phyloP scores from a whole-genome alignment of 2,113 vertebrate genomes.

The Cololabis saira region DNA sequence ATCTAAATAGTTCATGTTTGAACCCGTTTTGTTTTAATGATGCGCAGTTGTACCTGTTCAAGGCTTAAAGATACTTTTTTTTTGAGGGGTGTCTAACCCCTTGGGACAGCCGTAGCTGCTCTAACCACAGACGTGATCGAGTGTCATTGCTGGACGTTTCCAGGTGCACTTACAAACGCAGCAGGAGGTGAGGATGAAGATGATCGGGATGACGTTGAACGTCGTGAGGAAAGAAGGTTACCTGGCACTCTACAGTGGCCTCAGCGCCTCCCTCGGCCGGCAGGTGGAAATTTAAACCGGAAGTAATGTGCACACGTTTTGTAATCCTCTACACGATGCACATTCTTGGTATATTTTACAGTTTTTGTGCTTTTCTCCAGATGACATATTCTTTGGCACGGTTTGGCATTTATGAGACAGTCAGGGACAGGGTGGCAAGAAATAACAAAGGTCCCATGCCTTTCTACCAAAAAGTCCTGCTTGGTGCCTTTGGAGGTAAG shows the following conservation, averaged over 20 bases:
- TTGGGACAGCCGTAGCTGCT: not conserved
- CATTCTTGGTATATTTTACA: not conserved
- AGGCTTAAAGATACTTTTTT: not conserved
- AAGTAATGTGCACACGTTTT: not conserved
- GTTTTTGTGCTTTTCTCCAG: not conserved
- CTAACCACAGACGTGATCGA: not conserved
- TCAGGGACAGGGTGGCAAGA: constrained; percentile 30
- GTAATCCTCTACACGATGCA: not conserved
- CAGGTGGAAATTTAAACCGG: constrained; percentile 22
- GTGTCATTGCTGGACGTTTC: not conserved
- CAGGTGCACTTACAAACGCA: constrained; percentile 39
- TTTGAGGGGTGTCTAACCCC: not conserved
- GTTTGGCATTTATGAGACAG: constrained; percentile 30
- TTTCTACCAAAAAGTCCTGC: constrained; percentile 31
- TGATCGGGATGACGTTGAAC: constrained; percentile 13
- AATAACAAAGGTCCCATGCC: constrained; percentile 17
- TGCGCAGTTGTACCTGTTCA: not conserved
- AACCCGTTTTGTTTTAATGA: not conserved
- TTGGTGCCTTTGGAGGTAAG: constrained; percentile 30
- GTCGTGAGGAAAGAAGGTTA: constrained; percentile 32
- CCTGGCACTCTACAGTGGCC: constrained; percentile 28
- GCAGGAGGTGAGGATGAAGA: constrained; percentile 28
- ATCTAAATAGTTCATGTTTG: not conserved
- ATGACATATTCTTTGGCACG: constrained; percentile 35
- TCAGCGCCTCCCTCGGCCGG: constrained; percentile 19